Evolutionary conservation across 1,140 invertebrate genomes (phyloP), one percentile per base, ranked within the genome.

Genomic region (Portunus trituberculatus): DNA sequence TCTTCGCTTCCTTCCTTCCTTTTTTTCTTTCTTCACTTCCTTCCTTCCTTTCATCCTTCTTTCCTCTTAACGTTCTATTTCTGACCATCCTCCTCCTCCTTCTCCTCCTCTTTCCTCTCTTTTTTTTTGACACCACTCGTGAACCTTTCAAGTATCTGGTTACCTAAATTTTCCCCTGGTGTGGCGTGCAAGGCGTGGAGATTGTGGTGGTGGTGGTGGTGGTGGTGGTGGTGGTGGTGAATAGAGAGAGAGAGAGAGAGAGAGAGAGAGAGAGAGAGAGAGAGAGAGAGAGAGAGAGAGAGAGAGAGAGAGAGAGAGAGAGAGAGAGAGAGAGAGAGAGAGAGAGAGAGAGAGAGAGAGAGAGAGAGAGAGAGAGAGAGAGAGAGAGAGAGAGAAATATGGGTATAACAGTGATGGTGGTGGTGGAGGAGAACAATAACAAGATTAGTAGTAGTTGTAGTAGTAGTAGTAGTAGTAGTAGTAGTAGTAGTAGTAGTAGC

Each of bases 381-480:
- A 59, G 52, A 59, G 20, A 59, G 20, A 16, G 20, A 59, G 52
- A 59, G 12, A 59, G 12, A 10, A 0, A 59, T 39, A 20, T 59
- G 16, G 52, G 1, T 59, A 1, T 59, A 1, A 10, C 12, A 10
- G 52, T 59, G 16, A 10, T 59, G 16, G 52, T 59, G 16, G 52
- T 59, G 16, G 52, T 59, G 16, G 52, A 4, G 16, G 52, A 6
- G 39, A 39, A 39, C 2, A 59, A 20, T 2, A 12, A 20, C 12
- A 59, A 59, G 3, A 59, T 2, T 59, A 76, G 67, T 76, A 76
- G 67, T n/a, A 76, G 67, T 76, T n/a, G 67, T 76, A 76, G 67
- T 76, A 76, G 67, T 76, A 76, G 67, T n/a, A 76, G 67, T 76
- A 76, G 67, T 76, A 76, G 20, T 76, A n/a, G 67, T 76, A 76